Conservation (phyloP, 2,797 vertebrate genomes). For the Ataeniobius toweri region DNA sequence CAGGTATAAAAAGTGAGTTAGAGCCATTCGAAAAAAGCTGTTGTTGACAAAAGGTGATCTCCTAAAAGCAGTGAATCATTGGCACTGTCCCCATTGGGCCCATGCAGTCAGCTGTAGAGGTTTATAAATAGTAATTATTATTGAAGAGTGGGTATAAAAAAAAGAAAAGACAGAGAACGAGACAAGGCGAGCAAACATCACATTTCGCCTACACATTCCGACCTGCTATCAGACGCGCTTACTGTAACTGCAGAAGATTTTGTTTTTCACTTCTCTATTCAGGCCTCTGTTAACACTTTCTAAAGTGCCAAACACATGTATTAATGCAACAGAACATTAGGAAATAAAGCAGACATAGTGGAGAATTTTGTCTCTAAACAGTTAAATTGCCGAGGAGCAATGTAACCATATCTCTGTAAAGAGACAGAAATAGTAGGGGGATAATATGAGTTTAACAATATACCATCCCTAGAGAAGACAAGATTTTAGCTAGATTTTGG, state of each 20-base stretch:
- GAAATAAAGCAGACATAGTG: neutral
- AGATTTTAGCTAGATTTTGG: neutral
- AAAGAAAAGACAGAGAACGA: slow-evolving; percentile 55
- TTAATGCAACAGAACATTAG: slow-evolving; percentile 8
- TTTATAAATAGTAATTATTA: slow-evolving; percentile 79
- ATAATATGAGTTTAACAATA: no score
- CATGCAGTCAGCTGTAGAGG: slow-evolving; percentile 65
- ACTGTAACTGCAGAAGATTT: slow-evolving; percentile 26
- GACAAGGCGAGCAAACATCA: slow-evolving; percentile 48
- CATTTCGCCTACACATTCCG: slow-evolving; percentile 53
- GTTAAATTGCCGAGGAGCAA: no score
- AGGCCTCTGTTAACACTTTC: slow-evolving; percentile 14
- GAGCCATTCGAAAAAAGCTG: slow-evolving; percentile 19
- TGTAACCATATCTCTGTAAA: no score
- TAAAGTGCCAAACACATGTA: slow-evolving; percentile 24
- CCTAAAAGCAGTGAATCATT: slow-evolving; percentile 72
- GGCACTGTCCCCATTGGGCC: slow-evolving; percentile 63
- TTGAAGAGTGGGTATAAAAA: slow-evolving; percentile 68
- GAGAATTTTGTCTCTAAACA: neutral
- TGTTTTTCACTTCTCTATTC: slow-evolving; percentile 19
- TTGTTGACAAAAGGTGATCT: slow-evolving; percentile 63
- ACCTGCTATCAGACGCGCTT: slow-evolving; percentile 51
- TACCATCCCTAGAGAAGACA: neutral
- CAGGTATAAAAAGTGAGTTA: slow-evolving; percentile 12
- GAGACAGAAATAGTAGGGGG: neutral